phyloP scores from a whole-genome alignment of 2,888 invertebrate genomes.

The Lochmaea capreae region DNA sequence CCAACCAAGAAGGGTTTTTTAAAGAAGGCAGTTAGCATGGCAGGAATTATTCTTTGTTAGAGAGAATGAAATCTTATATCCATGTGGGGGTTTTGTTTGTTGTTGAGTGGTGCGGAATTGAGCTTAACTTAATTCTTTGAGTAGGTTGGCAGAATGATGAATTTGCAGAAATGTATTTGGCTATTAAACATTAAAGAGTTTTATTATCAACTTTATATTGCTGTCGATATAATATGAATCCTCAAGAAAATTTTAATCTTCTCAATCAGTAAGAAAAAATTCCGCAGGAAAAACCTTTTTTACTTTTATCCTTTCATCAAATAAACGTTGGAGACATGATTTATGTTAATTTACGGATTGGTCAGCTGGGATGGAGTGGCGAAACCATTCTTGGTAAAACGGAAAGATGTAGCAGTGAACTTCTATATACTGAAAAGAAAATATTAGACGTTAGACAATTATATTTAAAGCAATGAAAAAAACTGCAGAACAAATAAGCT shows the following conservation, averaged over 20 bases:
- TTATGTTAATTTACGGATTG: too few relatives aligned
- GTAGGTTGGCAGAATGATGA: not conserved
- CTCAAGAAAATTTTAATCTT: not conserved
- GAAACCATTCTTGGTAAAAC: too few relatives aligned
- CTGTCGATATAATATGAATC: not conserved
- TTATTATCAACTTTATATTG: not conserved
- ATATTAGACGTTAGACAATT: too few relatives aligned
- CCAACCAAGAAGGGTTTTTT: constrained; percentile 20
- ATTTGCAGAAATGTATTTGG: not conserved
- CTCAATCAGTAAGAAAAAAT: not conserved
- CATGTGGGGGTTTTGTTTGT: constrained; percentile 8
- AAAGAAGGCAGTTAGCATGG: constrained; percentile 18
- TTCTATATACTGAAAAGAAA: too few relatives aligned
- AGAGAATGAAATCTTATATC: constrained; percentile 18
- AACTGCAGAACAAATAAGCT: too few relatives aligned
- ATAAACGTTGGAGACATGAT: too few relatives aligned
- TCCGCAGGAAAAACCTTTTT: too few relatives aligned
- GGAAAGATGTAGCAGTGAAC: too few relatives aligned
- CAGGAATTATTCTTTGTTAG: constrained; percentile 16
- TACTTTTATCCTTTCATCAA: too few relatives aligned
- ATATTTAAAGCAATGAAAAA: too few relatives aligned
- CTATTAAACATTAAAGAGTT: not conserved
- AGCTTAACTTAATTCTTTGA: constrained; percentile 1
- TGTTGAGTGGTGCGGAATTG: not conserved
- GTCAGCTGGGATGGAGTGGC: too few relatives aligned